A percentile compares a stretch with the other conserved stretches of the same genome.
These are phyloP conservation scores for Pinctada fucata DNA, from an alignment of 2,888 invertebrate species.

Conservation along the genomic window DNA sequence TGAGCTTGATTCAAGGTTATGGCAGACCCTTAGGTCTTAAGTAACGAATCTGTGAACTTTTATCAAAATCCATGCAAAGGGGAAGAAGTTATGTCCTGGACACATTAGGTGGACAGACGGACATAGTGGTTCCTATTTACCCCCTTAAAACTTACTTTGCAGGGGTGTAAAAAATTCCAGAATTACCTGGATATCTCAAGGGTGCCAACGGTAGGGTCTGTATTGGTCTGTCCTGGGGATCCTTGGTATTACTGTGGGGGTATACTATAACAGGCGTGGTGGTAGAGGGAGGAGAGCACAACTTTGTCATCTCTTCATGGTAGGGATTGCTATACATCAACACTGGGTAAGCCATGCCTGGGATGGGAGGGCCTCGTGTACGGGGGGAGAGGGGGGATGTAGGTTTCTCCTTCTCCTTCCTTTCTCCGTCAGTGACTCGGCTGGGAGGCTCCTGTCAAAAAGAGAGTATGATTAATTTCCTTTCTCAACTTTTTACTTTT, in stretches of 20 bases:
- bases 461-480: too few relatives aligned
- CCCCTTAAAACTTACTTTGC: too few relatives aligned
- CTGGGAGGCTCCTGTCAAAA: too few relatives aligned
- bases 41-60: too few relatives aligned
- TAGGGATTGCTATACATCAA: constrained; percentile 42
- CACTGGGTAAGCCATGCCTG: constrained; percentile 23
- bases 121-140: too few relatives aligned
- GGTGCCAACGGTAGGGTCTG: constrained; percentile 9
- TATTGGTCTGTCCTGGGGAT: constrained; percentile 10
- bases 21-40: too few relatives aligned
- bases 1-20: too few relatives aligned
- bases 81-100: too few relatives aligned
- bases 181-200: constrained; percentile 28
- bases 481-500: too few relatives aligned
- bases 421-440: not conserved
- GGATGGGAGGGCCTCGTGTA: not conserved
- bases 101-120: too few relatives aligned
- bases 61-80: too few relatives aligned
- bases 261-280: constrained; percentile 13
- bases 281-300: constrained; percentile 4
- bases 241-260: constrained; percentile 4
- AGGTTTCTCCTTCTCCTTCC: not conserved
- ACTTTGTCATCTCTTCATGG: constrained; percentile 8
- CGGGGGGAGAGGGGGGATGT: not conserved
- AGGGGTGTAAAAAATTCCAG: too few relatives aligned